These are phyloP conservation scores for Siniperca obscura DNA, from an alignment of 2,797 vertebrate genomes.

Conservation along the genomic window DNA sequence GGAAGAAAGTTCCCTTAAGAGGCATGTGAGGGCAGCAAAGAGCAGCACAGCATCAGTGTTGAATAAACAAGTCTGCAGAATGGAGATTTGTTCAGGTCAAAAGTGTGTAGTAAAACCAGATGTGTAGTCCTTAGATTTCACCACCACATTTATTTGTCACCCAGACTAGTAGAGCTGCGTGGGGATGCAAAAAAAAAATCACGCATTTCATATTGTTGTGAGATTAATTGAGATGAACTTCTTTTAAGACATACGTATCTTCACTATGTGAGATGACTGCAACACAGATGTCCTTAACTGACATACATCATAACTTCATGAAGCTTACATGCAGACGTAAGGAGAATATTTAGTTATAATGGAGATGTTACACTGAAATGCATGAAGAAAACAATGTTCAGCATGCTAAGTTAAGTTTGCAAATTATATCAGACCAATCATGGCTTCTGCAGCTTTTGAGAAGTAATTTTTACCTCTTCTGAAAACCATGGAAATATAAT, in stretches of 20 bases:
- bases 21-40: conserved; percentile 77
- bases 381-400: not conserved
- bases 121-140: not conserved
- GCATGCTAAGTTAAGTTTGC: not conserved
- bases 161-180: not conserved
- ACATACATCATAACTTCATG: not conserved
- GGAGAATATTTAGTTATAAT: not conserved
- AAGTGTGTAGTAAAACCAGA: not conserved
- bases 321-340: not conserved
- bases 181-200: not conserved
- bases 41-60: conserved; percentile 46
- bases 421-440: not conserved
- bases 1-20: conserved; percentile 63
- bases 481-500: not conserved
- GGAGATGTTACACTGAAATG: not conserved
- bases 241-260: not conserved
- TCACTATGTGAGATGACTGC: not conserved
- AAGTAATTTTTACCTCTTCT: conserved; percentile 15
- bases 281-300: not conserved
- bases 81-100: not conserved
- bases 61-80: conserved; percentile 18
- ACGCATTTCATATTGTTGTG: not conserved
- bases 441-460: not conserved
- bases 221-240: not conserved
- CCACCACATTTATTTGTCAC: not conserved